Evolutionary conservation across 1,140 invertebrate species (phyloP).

Genomic region (Oreohelix idahoensis): DNA sequence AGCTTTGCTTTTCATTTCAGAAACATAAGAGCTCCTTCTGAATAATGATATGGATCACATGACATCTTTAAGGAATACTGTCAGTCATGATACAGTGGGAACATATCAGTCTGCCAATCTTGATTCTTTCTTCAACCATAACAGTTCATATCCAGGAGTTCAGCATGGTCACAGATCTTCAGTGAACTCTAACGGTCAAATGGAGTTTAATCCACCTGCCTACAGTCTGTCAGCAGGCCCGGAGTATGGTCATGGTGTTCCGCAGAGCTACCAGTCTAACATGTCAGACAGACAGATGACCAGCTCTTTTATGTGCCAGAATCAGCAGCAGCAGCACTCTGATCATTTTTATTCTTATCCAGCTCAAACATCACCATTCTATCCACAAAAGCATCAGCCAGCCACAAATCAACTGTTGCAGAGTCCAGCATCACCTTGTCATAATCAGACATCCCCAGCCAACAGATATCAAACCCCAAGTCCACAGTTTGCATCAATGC

Average conservation of each 20-base stretch:
- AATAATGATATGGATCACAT: constrained; percentile 1
- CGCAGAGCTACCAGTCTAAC: neutral
- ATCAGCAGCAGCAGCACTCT: neutral
- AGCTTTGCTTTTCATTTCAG: neutral
- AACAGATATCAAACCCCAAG: neutral
- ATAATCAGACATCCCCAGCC: neutral
- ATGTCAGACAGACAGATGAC: neutral
- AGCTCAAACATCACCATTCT: neutral
- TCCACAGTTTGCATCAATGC: neutral
- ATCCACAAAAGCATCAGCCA: neutral
- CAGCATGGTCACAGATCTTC: neutral
- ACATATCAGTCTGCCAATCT: neutral
- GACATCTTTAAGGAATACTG: neutral
- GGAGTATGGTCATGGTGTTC: neutral
- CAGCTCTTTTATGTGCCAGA: neutral
- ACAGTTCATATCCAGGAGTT: neutral
- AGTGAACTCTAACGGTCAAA: neutral
- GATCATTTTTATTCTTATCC: neutral
- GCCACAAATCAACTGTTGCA: neutral
- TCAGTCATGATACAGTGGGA: neutral
- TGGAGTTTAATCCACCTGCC: neutral
- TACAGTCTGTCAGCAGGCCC: neutral
- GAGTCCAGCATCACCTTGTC: constrained; percentile 3
- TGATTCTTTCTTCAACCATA: neutral
- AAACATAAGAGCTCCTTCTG: neutral